Base-by-base conservation (phyloP, 2,888 invertebrate species). In the Tetranychus piercei region DNA sequence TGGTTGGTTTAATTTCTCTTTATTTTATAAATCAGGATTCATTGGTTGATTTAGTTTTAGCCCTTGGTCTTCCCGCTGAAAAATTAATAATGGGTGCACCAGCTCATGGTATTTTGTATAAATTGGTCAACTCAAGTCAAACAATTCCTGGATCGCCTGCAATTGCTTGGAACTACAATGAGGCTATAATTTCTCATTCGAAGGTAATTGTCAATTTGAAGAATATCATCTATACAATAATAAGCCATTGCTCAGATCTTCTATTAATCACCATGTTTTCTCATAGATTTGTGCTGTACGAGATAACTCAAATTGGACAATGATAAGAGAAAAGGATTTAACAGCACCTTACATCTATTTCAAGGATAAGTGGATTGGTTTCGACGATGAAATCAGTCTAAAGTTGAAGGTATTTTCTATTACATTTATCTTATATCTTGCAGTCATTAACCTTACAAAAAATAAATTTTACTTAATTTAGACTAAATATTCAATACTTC, bases 321-420 rank as follows among this genome's bases (percentile, higher is more conserved):
- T 77, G 69, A 71, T 74, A 6, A 65, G 77, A 20, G 77, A 75
- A 34, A 74, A 74, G 34, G 77, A 77, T 65, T 66, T 72, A 11
- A 76, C 76, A 11, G 74, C 76, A 9, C 77, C 77, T 44, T 76
- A 75, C 64, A 73, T 74, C 20, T 71, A 75, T 45, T 20, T 73
- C 23, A 73, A 73, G 22, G 74, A 75, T 45, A 72, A 76, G 43
- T 77, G 76, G 77, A 74, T 77, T 69, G 77, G 76, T 64, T 77
- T 75, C 66, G 77, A 77, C 65, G 77, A 77, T 72, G 77, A 77
- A 73, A 76, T 76, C 18, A 77, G 77, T 66, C 43, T 76, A 45
- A 77, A 75, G 43, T 55, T 75, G 64, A 76, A 76, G 67, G 73
- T 76, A 55, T 55, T 55, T 9, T 55, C 55, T 15, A 20, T 71